These are phyloP conservation scores for Poecilia latipinna DNA, from an alignment of 2,113 vertebrate genomes.

Conservation along the genomic window DNA sequence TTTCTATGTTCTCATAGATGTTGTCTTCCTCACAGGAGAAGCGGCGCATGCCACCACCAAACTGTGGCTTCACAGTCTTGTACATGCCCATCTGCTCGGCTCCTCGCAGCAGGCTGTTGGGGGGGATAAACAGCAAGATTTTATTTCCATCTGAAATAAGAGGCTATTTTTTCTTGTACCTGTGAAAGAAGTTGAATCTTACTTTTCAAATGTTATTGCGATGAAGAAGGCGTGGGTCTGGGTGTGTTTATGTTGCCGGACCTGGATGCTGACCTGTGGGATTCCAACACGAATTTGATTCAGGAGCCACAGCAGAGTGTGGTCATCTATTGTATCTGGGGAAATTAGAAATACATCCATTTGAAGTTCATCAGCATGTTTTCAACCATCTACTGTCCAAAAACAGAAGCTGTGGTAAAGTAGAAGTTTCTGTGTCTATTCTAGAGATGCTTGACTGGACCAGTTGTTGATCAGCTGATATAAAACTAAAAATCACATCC, in stretches of 20 bases:
- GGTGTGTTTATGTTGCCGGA: slow-evolving; percentile 94
- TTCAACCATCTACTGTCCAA: not conserved
- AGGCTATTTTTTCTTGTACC: not conserved
- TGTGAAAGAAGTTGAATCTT: slow-evolving; percentile 41
- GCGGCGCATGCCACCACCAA: slow-evolving; percentile 88
- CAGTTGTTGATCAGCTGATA: too few relatives aligned
- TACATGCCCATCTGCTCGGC: slow-evolving; percentile 92
- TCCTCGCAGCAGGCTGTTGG: slow-evolving; percentile 88
- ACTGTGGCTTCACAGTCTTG: slow-evolving; percentile 91
- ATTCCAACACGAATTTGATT: slow-evolving; percentile 95
- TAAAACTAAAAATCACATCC: too few relatives aligned
- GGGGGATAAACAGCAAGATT: not conserved
- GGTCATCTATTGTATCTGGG: slow-evolving; percentile 91
- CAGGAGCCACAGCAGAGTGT: slow-evolving; percentile 93
- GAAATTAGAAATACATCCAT: not conserved
- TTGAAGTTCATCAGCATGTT: not conserved
- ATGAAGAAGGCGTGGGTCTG: slow-evolving; percentile 92
- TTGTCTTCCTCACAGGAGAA: slow-evolving; percentile 97
- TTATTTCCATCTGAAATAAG: not conserved
- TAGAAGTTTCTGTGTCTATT: not conserved
- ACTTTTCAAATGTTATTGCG: slow-evolving; percentile 95
- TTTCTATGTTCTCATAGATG: slow-evolving; percentile 97
- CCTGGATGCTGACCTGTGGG: slow-evolving; percentile 94
- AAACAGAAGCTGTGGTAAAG: not conserved
- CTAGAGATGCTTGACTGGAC: too few relatives aligned